phyloP scores from a whole-genome alignment of 2,113 vertebrate species.

The Phasianus colchicus region DNA sequence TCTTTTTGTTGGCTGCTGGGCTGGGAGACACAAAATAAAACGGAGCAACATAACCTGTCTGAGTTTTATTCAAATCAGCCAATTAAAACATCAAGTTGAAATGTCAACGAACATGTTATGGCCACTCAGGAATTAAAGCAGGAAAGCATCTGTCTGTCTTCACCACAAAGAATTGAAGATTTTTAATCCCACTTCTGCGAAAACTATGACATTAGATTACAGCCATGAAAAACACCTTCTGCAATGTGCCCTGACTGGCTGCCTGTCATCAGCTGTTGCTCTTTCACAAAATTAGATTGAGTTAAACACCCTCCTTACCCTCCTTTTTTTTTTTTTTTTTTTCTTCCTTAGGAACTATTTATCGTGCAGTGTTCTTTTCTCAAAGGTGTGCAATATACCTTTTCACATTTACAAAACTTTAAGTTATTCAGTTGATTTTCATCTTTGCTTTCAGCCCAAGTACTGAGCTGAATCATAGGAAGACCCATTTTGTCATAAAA shows the following conservation, averaged over 20 bases:
- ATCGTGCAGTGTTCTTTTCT: not conserved
- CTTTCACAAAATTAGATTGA: not conserved
- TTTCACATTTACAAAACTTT: not conserved
- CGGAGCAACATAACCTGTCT: constrained; percentile 72
- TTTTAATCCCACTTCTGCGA: constrained; percentile 58
- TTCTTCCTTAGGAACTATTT: not conserved
- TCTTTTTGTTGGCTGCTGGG: constrained; percentile 70
- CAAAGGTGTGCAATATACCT: not conserved
- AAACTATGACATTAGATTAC: constrained; percentile 47
- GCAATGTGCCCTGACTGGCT: constrained; percentile 38
- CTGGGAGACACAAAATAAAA: constrained; percentile 67
- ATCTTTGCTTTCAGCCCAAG: not conserved
- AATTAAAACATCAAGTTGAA: constrained; percentile 77
- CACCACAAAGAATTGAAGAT: constrained; percentile 63
- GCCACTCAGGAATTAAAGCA: constrained; percentile 74
- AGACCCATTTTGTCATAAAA: not conserved
- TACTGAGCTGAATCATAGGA: not conserved
- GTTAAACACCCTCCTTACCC: not conserved
- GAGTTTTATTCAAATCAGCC: constrained; percentile 80
- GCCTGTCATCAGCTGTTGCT: constrained; percentile 44
- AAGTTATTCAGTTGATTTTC: not conserved
- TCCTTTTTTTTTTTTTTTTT: not conserved
- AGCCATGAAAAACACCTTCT: constrained; percentile 66
- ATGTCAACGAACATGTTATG: constrained; percentile 68
- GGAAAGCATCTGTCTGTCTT: constrained; percentile 77